Percentiles rank a stretch among this genome's conserved stretches.
Conservation (phyloP, 2,888 invertebrate species). For the Eucera pruinosa region DNA sequence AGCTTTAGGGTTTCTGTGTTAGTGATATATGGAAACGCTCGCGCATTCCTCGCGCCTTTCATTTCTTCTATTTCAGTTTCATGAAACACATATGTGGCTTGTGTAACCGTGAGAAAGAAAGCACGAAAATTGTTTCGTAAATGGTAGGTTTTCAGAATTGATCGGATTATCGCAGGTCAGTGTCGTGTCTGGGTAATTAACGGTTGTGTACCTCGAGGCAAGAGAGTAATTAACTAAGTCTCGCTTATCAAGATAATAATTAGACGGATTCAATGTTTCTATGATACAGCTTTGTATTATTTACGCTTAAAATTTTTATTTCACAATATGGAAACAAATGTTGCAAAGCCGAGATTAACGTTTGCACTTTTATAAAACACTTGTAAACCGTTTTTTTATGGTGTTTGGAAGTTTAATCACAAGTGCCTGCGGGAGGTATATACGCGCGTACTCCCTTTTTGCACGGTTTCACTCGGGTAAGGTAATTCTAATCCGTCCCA, state of each 20-base stretch:
- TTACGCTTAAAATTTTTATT: too few species aligned
- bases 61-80: conserved; percentile 28
- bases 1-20: conserved; percentile 35
- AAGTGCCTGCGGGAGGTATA: background rate
- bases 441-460: background rate
- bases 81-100: too few species aligned
- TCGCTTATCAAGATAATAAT: background rate
- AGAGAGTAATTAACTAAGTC: background rate
- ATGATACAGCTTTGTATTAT: background rate
- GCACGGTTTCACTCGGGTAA: too few species aligned
- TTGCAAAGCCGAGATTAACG: background rate
- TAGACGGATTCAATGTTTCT: conserved; percentile 12
- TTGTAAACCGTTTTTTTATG: conserved; percentile 27
- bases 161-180: background rate
- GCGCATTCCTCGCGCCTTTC: conserved; percentile 33
- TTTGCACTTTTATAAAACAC: conserved; percentile 16
- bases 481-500: conserved; percentile 7
- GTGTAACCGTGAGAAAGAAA: background rate
- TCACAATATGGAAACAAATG: too few species aligned
- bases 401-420: conserved; percentile 18
- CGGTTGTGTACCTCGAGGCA: background rate
- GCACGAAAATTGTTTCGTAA: conserved; percentile 10
- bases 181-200: background rate
- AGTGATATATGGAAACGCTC: conserved; percentile 17
- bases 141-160: conserved; percentile 4